Conservation (phyloP, 2,113 vertebrate genomes). For the Sinocyclocheilus anshuiensis region DNA sequence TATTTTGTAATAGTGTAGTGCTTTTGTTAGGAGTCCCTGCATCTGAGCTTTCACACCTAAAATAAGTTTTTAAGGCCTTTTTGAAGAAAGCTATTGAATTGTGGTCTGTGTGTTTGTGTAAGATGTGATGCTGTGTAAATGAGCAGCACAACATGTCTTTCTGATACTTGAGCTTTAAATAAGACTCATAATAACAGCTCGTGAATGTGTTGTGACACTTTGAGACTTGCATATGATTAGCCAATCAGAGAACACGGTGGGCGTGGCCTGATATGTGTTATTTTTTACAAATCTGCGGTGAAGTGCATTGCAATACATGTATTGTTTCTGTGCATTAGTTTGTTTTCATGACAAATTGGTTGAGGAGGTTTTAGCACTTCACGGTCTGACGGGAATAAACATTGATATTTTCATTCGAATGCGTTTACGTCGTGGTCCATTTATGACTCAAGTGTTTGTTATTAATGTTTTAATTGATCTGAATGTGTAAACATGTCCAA, state of each 20-base stretch:
- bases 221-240: not conserved
- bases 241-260: not conserved
- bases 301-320: not conserved
- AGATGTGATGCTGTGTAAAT: not conserved
- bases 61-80: not conserved
- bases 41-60: not conserved
- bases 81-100: not conserved
- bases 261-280: not conserved
- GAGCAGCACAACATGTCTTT: not conserved
- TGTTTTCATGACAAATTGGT: not conserved
- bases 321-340: too few species aligned
- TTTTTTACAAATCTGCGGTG: not conserved
- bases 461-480: not conserved
- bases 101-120: not conserved
- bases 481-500: constrained; percentile 23
- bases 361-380: not conserved
- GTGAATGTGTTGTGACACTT: not conserved
- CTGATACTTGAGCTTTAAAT: not conserved
- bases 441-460: not conserved
- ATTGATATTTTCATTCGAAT: not conserved
- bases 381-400: not conserved
- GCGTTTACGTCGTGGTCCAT: not conserved
- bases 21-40: too few species aligned
- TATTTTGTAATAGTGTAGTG: too few species aligned
- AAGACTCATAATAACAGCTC: not conserved